Percentiles rank a stretch among this genome's conserved stretches.
These are phyloP conservation scores for Geophilus truncorum DNA, from an alignment of 2,888 invertebrate species.

Conservation along the genomic window DNA sequence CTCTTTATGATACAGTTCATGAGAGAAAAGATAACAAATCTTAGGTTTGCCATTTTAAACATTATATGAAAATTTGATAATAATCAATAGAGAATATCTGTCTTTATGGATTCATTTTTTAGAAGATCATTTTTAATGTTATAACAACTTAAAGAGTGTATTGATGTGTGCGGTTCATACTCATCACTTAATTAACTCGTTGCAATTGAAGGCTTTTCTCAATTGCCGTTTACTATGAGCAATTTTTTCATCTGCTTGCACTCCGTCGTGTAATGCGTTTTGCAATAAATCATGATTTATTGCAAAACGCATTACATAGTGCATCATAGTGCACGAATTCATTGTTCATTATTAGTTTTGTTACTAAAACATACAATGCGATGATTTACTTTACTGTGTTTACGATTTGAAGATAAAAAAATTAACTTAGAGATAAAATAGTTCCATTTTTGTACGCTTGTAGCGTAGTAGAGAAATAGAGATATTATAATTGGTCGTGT, in stretches of 20 bases:
- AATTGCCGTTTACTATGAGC: background rate
- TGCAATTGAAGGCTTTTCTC: background rate
- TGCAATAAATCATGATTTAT: background rate
- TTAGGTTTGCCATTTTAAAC: too few species aligned
- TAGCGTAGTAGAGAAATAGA: conserved; percentile 3
- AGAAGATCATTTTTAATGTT: background rate
- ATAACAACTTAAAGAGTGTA: background rate
- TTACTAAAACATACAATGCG: background rate
- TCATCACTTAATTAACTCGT: background rate
- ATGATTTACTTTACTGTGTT: conserved; percentile 1
- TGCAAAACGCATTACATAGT: background rate
- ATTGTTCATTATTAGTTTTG: conserved; percentile 21
- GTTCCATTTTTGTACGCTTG: conserved; percentile 31
- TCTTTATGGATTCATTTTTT: too few species aligned
- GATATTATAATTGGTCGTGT: background rate
- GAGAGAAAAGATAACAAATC: too few species aligned
- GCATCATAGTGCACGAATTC: conserved; percentile 10
- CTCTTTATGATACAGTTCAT: too few species aligned
- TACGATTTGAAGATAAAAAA: background rate
- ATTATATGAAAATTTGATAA: too few species aligned
- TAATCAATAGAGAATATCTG: too few species aligned
- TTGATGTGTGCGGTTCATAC: background rate
- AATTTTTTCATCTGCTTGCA: conserved; percentile 4
- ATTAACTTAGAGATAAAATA: background rate
- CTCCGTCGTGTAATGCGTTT: background rate